phyloP scores from a whole-genome alignment of 2,888 invertebrate species.

The Pseudococcus viburni region DNA sequence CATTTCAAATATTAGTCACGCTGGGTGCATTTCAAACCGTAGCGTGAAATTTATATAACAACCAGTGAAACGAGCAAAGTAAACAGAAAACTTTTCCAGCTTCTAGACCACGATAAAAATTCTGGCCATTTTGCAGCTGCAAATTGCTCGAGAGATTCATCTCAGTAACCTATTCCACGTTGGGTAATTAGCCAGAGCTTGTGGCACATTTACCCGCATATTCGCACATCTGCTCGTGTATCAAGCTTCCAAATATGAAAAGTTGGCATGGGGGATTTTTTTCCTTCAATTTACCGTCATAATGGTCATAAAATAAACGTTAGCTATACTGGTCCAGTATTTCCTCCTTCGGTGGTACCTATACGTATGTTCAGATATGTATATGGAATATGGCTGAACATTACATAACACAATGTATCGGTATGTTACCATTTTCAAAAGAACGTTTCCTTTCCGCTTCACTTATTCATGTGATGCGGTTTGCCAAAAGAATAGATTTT shows the following conservation, averaged over 20 bases:
- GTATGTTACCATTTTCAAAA: constrained; percentile 14
- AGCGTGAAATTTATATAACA: constrained; percentile 35
- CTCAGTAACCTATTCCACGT: background rate
- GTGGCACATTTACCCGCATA: background rate
- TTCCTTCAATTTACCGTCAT: background rate
- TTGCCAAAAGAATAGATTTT: constrained; percentile 35
- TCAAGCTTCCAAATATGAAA: constrained; percentile 16
- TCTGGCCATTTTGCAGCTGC: background rate
- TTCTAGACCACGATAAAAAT: background rate
- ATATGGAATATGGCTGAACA: constrained; percentile 21
- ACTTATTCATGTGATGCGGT: constrained; percentile 1
- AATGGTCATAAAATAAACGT: background rate
- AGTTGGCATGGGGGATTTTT: background rate
- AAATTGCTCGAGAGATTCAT: background rate
- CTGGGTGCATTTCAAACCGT: constrained; percentile 8
- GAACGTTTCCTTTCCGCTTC: constrained; percentile 29
- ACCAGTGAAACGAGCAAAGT: background rate
- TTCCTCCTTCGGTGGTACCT: background rate
- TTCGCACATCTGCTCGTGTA: background rate
- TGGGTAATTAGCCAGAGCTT: background rate
- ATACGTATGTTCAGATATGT: background rate
- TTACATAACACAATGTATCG: constrained; percentile 26
- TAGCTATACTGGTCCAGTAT: background rate
- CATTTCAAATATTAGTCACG: constrained; percentile 34
- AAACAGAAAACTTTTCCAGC: background rate